phyloP scores from a whole-genome alignment of 2,797 vertebrate genomes.

The Chiloscyllium punctatum region DNA sequence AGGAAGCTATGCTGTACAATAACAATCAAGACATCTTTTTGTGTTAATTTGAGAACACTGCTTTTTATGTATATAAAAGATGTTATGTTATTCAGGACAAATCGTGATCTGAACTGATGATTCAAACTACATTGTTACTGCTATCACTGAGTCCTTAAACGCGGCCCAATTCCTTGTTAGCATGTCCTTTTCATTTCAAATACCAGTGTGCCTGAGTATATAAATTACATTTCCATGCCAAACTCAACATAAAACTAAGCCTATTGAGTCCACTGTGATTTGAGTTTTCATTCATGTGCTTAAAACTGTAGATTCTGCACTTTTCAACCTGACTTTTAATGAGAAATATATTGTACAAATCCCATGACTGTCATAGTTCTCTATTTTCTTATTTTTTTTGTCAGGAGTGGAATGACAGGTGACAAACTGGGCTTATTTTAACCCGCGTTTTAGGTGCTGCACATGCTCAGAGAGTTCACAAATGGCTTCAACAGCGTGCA shows the following conservation, averaged over 20 bases:
- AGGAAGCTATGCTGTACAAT: neutral
- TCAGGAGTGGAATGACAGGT: too few species aligned
- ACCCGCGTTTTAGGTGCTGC: neutral
- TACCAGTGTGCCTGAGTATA: neutral
- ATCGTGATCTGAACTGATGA: neutral
- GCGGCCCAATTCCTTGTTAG: neutral
- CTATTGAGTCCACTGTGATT: neutral
- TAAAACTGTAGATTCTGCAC: neutral
- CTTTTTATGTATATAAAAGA: neutral
- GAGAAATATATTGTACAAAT: neutral
- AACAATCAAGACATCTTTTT: neutral
- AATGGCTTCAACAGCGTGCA: neutral
- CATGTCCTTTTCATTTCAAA: neutral
- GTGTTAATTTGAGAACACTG: neutral
- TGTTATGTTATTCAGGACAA: neutral
- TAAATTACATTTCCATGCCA: constrained; percentile 1
- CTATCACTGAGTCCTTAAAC: neutral
- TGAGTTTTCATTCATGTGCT: constrained; percentile 19
- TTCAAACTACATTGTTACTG: neutral
- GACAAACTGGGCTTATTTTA: neutral
- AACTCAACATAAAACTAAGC: constrained; percentile 22
- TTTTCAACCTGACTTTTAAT: neutral
- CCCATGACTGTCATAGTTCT: neutral
- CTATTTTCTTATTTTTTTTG: too few species aligned
- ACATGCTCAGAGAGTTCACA: neutral